Conservation (phyloP, 2,113 vertebrate species). For the Mormyrus iriodes region DNA sequence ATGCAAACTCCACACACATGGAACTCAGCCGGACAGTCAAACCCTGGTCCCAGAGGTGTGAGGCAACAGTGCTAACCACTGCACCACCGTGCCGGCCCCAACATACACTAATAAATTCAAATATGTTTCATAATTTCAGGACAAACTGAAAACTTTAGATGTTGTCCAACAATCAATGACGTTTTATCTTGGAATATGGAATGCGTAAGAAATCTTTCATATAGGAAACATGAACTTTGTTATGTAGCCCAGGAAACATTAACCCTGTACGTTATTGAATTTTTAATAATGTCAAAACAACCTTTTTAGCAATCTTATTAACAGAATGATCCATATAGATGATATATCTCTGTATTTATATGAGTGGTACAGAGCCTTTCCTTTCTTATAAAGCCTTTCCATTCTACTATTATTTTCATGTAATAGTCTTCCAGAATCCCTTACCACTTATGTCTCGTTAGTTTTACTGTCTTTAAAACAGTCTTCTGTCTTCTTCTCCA, state of each 20-base stretch:
- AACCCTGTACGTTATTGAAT: background rate
- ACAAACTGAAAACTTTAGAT: background rate
- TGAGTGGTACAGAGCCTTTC: background rate
- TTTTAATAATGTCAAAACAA: background rate
- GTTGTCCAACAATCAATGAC: background rate
- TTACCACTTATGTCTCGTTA: background rate
- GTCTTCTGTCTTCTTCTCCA: slow-evolving; percentile 37
- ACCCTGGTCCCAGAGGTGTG: too few relatives aligned
- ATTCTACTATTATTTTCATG: background rate
- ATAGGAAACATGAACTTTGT: background rate
- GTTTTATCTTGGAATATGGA: background rate
- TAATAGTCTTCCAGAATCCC: background rate
- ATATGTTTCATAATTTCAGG: background rate
- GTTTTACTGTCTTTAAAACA: background rate
- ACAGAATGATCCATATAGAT: background rate
- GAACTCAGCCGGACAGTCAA: too few relatives aligned
- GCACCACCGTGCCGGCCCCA: too few relatives aligned
- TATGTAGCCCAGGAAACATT: background rate
- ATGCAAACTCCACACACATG: too few relatives aligned
- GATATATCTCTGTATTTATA: background rate
- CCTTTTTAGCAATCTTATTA: background rate
- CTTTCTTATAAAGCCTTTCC: background rate
- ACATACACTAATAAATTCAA: background rate
- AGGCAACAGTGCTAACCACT: too few relatives aligned
- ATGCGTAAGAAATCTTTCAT: background rate